Conservation (phyloP, 2,797 vertebrate genomes). For the Fringilla coelebs region DNA sequence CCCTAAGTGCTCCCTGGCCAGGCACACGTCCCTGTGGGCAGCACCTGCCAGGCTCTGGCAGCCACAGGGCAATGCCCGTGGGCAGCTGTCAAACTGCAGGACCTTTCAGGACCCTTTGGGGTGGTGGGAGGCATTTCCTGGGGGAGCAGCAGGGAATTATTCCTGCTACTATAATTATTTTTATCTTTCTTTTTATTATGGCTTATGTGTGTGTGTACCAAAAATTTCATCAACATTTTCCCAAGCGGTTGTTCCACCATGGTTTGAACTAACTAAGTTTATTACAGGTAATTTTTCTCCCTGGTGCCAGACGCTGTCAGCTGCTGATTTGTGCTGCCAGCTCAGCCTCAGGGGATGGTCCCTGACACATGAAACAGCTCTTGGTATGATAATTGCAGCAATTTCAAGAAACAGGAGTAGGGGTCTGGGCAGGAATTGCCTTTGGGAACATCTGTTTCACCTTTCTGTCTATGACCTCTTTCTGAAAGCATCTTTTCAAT, state of each 20-base stretch:
- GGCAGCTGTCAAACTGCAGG: background rate
- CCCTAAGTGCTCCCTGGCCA: background rate
- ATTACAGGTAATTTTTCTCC: background rate
- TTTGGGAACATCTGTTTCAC: constrained; percentile 42
- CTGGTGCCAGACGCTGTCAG: background rate
- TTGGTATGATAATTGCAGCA: constrained; percentile 42
- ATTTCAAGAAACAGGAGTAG: constrained; percentile 25
- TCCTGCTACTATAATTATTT: background rate
- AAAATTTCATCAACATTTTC: background rate
- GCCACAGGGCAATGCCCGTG: fast-evolving
- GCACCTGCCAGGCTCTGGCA: fast-evolving
- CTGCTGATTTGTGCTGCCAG: background rate
- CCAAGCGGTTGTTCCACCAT: background rate
- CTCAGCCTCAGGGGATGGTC: background rate
- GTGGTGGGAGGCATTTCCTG: background rate
- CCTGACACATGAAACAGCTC: background rate
- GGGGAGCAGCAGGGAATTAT: background rate
- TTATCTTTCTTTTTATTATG: background rate
- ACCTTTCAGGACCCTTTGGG: background rate
- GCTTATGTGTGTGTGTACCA: background rate
- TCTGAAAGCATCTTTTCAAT: background rate
- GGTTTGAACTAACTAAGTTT: background rate
- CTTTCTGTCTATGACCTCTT: background rate
- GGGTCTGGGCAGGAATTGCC: constrained; percentile 19
- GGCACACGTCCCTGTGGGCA: background rate